Conservation (phyloP, 2,797 vertebrate genomes). For the Pseudochirops corinnae region DNA sequence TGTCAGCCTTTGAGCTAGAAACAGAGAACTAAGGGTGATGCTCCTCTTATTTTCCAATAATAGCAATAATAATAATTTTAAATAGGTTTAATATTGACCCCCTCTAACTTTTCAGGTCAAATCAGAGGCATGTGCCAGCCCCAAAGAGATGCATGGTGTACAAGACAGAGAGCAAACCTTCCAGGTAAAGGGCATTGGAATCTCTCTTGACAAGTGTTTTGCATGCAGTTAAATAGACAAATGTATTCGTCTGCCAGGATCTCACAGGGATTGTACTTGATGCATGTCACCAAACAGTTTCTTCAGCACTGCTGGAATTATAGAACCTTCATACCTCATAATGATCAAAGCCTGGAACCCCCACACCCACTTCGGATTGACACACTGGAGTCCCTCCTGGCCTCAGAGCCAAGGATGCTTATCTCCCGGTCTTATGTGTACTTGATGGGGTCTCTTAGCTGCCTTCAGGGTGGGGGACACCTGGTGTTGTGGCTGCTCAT, state of each 20-base stretch:
- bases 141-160: slow-evolving; percentile 65
- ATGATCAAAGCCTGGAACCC: slow-evolving; percentile 26
- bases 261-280: slow-evolving; percentile 84
- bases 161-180: slow-evolving; percentile 55
- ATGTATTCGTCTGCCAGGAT: slow-evolving; percentile 86
- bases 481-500: background rate
- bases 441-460: background rate
- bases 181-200: slow-evolving; percentile 72
- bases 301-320: slow-evolving; percentile 83
- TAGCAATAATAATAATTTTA: slow-evolving; percentile 31
- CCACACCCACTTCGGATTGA: background rate
- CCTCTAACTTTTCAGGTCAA: slow-evolving; percentile 45
- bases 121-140: slow-evolving; percentile 49
- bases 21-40: background rate
- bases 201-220: slow-evolving; percentile 86
- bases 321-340: slow-evolving; percentile 79
- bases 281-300: slow-evolving; percentile 86
- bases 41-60: slow-evolving; percentile 58
- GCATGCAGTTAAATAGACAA: slow-evolving; percentile 86
- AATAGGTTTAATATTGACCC: background rate
- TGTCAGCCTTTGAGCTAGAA: slow-evolving; percentile 56
- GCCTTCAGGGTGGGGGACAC: background rate
- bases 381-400: background rate
- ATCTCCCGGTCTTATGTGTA: background rate
- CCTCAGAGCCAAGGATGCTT: background rate